Percentiles rank a stretch among this genome's conserved stretches.
phyloP scores from a whole-genome alignment of 2,888 invertebrate genomes.

The Ganaspis brasiliensis region DNA sequence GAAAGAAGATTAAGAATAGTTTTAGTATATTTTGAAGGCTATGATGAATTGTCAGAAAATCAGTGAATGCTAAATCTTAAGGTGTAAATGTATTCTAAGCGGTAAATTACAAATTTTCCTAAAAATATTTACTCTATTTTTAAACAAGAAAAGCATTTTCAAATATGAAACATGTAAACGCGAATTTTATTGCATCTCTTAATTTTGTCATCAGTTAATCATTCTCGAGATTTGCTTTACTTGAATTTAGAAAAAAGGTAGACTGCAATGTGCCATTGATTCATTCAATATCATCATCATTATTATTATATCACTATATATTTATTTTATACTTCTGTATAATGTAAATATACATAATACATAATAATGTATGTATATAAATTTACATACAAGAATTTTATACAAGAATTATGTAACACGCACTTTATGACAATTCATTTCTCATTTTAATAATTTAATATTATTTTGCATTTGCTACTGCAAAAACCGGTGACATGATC shows the following conservation, averaged over 20 bases:
- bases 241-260: not conserved
- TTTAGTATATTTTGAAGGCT: conserved; percentile 21
- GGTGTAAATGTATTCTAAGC: conserved; percentile 6
- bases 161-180: conserved; percentile 14
- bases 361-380: not conserved
- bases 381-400: no score
- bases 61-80: not conserved
- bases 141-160: conserved; percentile 3
- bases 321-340: not conserved
- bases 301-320: not conserved
- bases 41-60: not conserved
- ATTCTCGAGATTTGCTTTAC: not conserved
- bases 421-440: conserved; percentile 3
- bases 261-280: conserved; percentile 20
- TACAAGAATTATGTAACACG: no score
- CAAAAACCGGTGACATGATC: not conserved
- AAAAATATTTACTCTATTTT: conserved; percentile 1
- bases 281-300: not conserved
- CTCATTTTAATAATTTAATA: not conserved
- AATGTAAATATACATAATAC: not conserved
- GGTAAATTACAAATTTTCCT: conserved; percentile 8
- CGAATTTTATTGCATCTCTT: conserved; percentile 12
- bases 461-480: not conserved
- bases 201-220: not conserved
- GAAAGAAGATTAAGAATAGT: not conserved